Evolutionary conservation across 1,140 invertebrate genomes (phyloP).

Genomic region (Tetragnatha versicolor): DNA sequence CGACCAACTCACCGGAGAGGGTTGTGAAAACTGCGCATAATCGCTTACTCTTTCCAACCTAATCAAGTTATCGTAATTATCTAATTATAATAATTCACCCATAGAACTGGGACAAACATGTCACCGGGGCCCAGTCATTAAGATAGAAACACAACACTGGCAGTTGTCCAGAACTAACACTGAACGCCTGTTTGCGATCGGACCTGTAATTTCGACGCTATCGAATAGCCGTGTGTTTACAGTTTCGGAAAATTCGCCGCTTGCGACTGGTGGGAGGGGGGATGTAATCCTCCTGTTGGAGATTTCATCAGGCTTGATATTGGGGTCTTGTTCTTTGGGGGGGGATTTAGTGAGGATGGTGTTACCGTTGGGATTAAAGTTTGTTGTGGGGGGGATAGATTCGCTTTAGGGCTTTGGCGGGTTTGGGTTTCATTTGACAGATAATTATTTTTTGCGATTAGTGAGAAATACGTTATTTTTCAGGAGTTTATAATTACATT

Average conservation of each 20-base stretch:
- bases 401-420: not conserved
- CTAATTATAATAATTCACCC: not conserved
- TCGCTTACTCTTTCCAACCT: no score
- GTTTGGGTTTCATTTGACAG: not conserved
- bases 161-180: conserved; percentile 13
- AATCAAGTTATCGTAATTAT: not conserved
- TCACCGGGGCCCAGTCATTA: not conserved
- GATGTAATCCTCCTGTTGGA: not conserved
- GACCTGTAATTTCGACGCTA: conserved; percentile 1
- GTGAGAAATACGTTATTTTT: not conserved
- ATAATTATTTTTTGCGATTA: not conserved
- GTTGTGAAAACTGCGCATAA: no score
- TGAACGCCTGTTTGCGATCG: not conserved
- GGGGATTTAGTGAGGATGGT: no score
- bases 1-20: no score
- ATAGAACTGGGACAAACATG: not conserved
- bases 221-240: not conserved
- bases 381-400: not conserved
- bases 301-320: not conserved
- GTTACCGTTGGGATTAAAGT: not conserved
- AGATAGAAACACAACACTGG: not conserved
- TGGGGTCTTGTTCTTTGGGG: no score
- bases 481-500: not conserved
- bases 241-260: not conserved
- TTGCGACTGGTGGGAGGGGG: no score